Conservation (phyloP, 1,140 invertebrate genomes). For the Trypoxylus dichotomus region DNA sequence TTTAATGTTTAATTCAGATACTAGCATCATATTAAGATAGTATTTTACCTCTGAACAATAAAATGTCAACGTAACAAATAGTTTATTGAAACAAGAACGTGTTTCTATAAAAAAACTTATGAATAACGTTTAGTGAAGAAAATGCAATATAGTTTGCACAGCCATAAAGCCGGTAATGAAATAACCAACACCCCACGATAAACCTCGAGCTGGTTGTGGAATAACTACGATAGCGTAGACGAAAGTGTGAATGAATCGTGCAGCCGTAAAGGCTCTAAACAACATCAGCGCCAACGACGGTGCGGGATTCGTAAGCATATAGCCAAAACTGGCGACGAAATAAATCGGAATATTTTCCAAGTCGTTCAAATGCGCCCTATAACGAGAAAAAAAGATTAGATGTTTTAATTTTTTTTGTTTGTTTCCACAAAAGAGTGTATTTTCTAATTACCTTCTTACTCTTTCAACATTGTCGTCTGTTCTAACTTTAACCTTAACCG, state of each 20-base stretch:
- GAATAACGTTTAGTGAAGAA: slow-evolving; percentile 3
- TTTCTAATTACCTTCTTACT: slow-evolving; percentile 50
- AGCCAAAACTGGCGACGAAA: slow-evolving; percentile 64
- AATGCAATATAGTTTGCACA: slow-evolving; percentile 42
- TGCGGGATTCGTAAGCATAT: slow-evolving; percentile 63
- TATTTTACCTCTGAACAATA: too few relatives aligned
- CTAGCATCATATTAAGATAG: too few relatives aligned
- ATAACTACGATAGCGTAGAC: slow-evolving; percentile 62
- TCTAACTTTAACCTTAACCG: slow-evolving; percentile 45
- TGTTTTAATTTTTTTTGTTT: too few relatives aligned
- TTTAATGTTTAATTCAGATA: too few relatives aligned
- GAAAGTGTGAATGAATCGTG: slow-evolving; percentile 66
- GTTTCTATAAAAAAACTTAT: not conserved
- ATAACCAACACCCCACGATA: slow-evolving; percentile 55
- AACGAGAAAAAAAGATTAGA: slow-evolving; percentile 44
- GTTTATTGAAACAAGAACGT: not conserved
- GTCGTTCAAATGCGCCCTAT: slow-evolving; percentile 72
- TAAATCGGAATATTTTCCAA: slow-evolving; percentile 75
- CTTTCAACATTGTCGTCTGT: slow-evolving; percentile 54
- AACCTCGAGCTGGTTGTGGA: slow-evolving; percentile 60
- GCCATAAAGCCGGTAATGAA: slow-evolving; percentile 56
- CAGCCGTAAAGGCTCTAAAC: slow-evolving; percentile 62
- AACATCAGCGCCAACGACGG: slow-evolving; percentile 57
- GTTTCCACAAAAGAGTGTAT: too few relatives aligned
- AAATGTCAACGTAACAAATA: not conserved